Evolutionary conservation across 2,797 vertebrate genomes (phyloP), one percentile per base, ranked within the genome.

Genomic region (Ceyx erithaca): DNA sequence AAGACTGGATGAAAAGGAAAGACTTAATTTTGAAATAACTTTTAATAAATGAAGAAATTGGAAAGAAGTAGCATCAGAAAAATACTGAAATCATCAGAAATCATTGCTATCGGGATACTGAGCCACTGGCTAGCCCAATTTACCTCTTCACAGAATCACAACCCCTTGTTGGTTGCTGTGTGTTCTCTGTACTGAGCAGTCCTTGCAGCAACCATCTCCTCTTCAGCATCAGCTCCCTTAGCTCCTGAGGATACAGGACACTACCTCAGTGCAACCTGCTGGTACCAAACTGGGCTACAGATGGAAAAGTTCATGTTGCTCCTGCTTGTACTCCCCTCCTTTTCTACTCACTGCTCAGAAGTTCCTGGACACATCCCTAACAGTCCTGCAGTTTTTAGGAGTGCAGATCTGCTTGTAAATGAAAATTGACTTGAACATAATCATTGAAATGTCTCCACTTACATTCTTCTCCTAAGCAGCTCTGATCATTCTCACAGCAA

Each of bases 191-290:
- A 9, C 19, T 21, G 61, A 30, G 33, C n/a, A 49, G 26, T 33
- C 21, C 16, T 72, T 2, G 1, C 14, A 2, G 2, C 22, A 59
- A 1, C 31, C 0, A 0, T 1, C 14, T 8, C 19, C 2, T 48
- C 16, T 4, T 5, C 9, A 8, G 66, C 25, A 8, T n/a, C 28
- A 17, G 4, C 8, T 37, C 19, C 49, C 13, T 2, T 19, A 12
- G 30, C 30, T 48, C 5, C 10, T 14, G 18, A 10, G 59, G 25
- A 6, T 30, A 2, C 7, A 0, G n/a, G 23, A 35, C 11, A 0
- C 30, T 40, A 2, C 46, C 5, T 20, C 19, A 4, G 7, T 3
- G 4, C 35, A 5, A 51, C 22, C 31, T 84, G 31, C 43, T 28
- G 13, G 5, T 26, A 20, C 5, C 7, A 26, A 14, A 4, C 26